Percentiles rank a stretch among this genome's conserved stretches.
Evolutionary conservation across 2,113 vertebrate species (phyloP).

Genomic region (Ondatra zibethicus): DNA sequence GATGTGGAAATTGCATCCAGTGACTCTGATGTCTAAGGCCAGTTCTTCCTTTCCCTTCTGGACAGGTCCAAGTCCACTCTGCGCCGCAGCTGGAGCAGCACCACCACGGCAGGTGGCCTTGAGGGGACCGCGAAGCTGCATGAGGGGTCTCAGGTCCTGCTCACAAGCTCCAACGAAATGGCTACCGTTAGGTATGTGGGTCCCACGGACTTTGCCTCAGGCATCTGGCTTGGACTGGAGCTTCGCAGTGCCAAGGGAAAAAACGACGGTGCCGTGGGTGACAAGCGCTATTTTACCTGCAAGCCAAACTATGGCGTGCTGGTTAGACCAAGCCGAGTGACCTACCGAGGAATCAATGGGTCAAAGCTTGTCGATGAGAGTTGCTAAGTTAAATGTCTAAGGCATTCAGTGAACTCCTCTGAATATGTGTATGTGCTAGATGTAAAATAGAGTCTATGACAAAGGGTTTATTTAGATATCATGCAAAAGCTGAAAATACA

Average conservation of each 20-base stretch:
- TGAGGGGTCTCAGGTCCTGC: conserved; percentile 94
- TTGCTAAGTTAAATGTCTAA: conserved; percentile 79
- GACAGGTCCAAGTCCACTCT: conserved; percentile 87
- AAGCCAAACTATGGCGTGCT: conserved; percentile 91
- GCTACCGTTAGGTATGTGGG: conserved; percentile 95
- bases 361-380: conserved; percentile 91
- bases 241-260: conserved; percentile 93
- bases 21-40: accelerated
- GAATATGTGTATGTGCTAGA: accelerated
- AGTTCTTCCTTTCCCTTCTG: background rate
- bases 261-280: conserved; percentile 94
- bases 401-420: background rate
- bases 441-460: background rate
- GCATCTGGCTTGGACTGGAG: conserved; percentile 96
- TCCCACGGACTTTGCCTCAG: conserved; percentile 92
- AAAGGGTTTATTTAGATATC: background rate
- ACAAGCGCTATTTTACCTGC: conserved; percentile 94
- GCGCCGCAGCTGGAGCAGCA: conserved; percentile 91
- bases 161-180: conserved; percentile 96
- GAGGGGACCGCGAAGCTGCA: conserved; percentile 88
- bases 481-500: background rate
- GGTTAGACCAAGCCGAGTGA: conserved; percentile 95
- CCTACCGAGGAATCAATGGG: conserved; percentile 95
- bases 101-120: conserved; percentile 8
- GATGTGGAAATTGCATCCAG: accelerated